Base-by-base conservation (phyloP, 2,797 vertebrate genomes). In the Melanotaenia nigrans region DNA sequence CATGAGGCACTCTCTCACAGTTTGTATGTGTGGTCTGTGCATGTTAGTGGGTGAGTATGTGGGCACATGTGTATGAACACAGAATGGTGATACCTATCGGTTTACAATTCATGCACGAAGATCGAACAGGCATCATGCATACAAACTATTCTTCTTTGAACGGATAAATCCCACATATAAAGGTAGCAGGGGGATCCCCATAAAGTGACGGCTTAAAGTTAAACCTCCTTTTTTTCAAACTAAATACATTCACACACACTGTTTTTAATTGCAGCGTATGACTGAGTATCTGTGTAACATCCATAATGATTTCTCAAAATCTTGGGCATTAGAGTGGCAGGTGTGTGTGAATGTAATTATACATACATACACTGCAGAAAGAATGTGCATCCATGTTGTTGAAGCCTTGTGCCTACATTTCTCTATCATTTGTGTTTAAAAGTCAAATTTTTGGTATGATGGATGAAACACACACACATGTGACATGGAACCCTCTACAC, bases 111-210 rank as follows among this genome's bases (percentile, higher is more conserved):
- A 71, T 12, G 40, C 73, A 80, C 65, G 78, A 73, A 78, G 75
- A 72, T 49, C 12, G 1, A 61, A 68, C 45, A 80, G 53, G 57
- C 36, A 38, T 60, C 49, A 51, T 14, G 61, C 54, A 71, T 58
- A 38, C 45, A 69, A 75, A 65, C 69, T 74, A 78, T 86, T 84
- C 87, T 88, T 65, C 76, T 5, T 10, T 28, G 42, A 40, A 0
- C 24, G 45, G 57, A 72, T 68, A 67, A 61, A 7, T 75, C 74
- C 71, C 5, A 55, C 70, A 73, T 87, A 63, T 87, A 78, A 78
- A 70, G 69, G 65, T 87, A 71, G 62, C 81, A 54, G 47, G 84
- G 83, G 75, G 64, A 78, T 84, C 71, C 86, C 87, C 77, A 25
- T 61, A n/a, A 75, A 72, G 53, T 66, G 66, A 54, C 40, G 49